These are phyloP conservation scores for Drosophila ananassae DNA, from an alignment of 1,140 invertebrate species.

Conservation along the genomic window DNA sequence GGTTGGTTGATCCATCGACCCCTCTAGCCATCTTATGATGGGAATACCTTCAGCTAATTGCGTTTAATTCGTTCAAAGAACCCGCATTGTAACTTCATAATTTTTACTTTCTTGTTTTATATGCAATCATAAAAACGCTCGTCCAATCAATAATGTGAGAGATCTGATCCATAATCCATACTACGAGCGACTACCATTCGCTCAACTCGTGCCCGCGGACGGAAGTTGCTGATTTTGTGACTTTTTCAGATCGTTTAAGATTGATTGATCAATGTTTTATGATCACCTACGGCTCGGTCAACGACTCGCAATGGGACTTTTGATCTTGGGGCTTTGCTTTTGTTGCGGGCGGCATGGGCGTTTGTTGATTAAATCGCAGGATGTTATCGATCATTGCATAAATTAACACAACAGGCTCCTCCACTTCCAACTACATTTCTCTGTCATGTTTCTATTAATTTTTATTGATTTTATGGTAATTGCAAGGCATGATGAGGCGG, in stretches of 20 bases:
- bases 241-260: conserved; percentile 69
- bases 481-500: background rate
- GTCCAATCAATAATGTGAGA: conserved; percentile 44
- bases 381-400: conserved; percentile 82
- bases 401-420: conserved; percentile 59
- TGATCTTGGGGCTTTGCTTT: conserved; percentile 64
- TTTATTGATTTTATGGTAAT: conserved; percentile 54
- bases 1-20: conserved; percentile 3
- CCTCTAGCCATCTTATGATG: background rate
- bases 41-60: conserved; percentile 74
- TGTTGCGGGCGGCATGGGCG: conserved; percentile 46
- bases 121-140: conserved; percentile 56
- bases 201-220: conserved; percentile 53
- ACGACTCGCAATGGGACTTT: conserved; percentile 37
- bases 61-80: conserved; percentile 80
- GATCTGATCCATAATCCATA: conserved; percentile 16
- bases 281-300: conserved; percentile 68
- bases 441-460: conserved; percentile 36
- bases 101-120: conserved; percentile 63
- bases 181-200: conserved; percentile 13
- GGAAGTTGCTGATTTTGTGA: conserved; percentile 81
- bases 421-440: conserved; percentile 16
- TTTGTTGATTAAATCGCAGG: conserved; percentile 78
- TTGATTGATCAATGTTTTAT: conserved; percentile 79
- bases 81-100: conserved; percentile 58